Percentiles rank a stretch among this genome's conserved stretches.
Evolutionary conservation across 2,113 vertebrate genomes (phyloP).

Genomic region (Actenoides hombroni): DNA sequence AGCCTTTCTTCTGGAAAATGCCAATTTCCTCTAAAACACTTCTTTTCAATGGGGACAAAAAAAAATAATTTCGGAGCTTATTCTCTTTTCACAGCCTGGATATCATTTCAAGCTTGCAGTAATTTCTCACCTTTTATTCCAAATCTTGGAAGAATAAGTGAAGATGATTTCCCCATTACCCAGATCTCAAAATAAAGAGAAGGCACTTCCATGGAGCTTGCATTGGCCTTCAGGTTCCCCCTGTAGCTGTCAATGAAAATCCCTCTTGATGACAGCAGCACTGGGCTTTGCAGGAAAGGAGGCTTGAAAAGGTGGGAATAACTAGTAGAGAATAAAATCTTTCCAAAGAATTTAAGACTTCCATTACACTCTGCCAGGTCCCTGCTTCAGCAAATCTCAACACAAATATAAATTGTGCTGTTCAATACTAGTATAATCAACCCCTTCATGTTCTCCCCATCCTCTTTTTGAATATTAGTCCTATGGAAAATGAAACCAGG

Average conservation of each 20-base stretch:
- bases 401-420: background rate
- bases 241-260: background rate
- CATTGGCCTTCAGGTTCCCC: background rate
- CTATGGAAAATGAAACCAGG: background rate
- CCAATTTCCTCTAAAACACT: background rate
- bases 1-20: constrained; percentile 7
- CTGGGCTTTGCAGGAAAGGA: background rate
- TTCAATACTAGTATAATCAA: background rate
- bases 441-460: background rate
- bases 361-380: background rate
- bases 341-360: background rate
- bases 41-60: background rate
- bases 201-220: background rate
- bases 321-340: background rate
- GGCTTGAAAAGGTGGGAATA: background rate
- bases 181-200: background rate
- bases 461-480: background rate
- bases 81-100: background rate
- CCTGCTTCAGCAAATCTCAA: background rate
- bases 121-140: background rate
- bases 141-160: background rate
- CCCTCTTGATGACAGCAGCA: background rate
- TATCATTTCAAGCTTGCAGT: background rate
- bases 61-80: background rate
- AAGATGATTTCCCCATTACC: background rate